A percentile compares a stretch with the other conserved stretches of the same genome.
phyloP scores from a whole-genome alignment of 1,140 invertebrate genomes.

The Aphaenogaster ashmeadi region DNA sequence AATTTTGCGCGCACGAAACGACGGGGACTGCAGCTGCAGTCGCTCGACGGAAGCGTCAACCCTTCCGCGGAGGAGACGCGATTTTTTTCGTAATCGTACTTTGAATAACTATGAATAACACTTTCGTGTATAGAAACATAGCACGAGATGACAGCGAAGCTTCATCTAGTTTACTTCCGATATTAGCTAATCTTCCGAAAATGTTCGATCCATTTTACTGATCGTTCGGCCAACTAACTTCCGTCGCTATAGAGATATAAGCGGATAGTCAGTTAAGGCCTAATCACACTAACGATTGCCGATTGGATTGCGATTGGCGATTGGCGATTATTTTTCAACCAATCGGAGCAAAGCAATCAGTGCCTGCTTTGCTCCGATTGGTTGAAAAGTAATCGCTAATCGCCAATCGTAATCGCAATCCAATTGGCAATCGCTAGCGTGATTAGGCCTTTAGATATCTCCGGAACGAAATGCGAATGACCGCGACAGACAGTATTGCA shows the following conservation, averaged over 20 bases:
- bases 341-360: too few relatives aligned
- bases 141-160: too few relatives aligned
- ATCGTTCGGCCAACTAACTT: background rate
- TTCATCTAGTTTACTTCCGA: background rate
- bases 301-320: too few relatives aligned
- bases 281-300: too few relatives aligned
- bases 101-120: background rate
- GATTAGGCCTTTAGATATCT: background rate
- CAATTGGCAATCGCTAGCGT: too few relatives aligned
- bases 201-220: background rate
- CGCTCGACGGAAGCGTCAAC: background rate
- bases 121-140: background rate
- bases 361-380: too few relatives aligned
- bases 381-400: too few relatives aligned
- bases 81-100: background rate
- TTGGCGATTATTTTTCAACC: too few relatives aligned
- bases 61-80: background rate
- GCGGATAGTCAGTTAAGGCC: too few relatives aligned
- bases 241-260: background rate
- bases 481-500: background rate
- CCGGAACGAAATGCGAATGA: background rate
- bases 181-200: background rate
- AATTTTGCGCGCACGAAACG: constrained; percentile 54
- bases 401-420: too few relatives aligned
- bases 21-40: constrained; percentile 1